Base-by-base conservation (phyloP, 1,140 invertebrate genomes). In the Galendromus occidentalis region DNA sequence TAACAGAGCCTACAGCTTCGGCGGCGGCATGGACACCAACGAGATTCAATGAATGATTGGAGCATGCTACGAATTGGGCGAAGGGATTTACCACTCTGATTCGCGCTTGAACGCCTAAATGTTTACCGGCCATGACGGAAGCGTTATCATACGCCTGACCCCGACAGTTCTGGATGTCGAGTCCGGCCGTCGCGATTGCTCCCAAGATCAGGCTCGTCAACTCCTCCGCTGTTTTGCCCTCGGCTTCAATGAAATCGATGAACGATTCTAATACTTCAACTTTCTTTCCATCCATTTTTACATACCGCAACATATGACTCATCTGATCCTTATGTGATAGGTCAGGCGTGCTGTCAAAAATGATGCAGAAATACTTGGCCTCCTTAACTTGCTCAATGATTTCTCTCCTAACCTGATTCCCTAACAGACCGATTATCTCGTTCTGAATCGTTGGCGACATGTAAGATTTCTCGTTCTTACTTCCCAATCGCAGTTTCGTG, bases 111-210 rank as follows among this genome's bases (percentile, higher is more conserved):
- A 66, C 65, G 22, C 65, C 20, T 14, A n/a, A 39, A 30, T 66
- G 65, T 47, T 29, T 51, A 33, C 65, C 65, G n/a, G 42, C 65
- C 41, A 66, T 51, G 7, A 64, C 45, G 4, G 44, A 14, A 30
- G 44, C 65, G 42, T 69, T 69, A 28, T 69, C 68, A 68, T 68
- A 69, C 44, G 14, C 28, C 59, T 69, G 68, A 20, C 67, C 59
- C 33, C 68, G 44, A 5, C 64, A 65, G n/a, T 67, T 29, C 22
- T n/a, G 18, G 20, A 69, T 68, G 25, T 22, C 30, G 22, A 69
- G 7, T 9, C 51, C 51, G 18, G 55, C 59, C 41, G n/a, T 44
- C 33, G 47, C 14, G 22, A 69, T 14, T 47, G 65, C 65, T 17
- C 44, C 18, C 42, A 68, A 44, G 59, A 68, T 68, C 7, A 18